These are phyloP conservation scores for Heterocephalus glaber DNA, from an alignment of 2,113 vertebrate genomes.

Conservation along the genomic window DNA sequence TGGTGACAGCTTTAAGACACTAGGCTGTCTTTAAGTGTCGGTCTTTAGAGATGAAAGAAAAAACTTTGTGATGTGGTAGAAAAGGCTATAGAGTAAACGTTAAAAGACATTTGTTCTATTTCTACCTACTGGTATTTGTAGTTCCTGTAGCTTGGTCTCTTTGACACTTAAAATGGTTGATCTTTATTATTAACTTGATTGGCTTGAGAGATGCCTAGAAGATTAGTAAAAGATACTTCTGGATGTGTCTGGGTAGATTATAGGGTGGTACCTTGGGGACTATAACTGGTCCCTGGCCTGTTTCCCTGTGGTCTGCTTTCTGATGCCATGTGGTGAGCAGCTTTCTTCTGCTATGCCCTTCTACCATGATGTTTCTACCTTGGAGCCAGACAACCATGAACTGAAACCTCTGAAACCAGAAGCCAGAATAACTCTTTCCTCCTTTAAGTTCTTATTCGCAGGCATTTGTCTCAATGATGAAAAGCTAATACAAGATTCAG, in stretches of 20 bases:
- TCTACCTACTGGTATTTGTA: neutral
- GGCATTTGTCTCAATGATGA: neutral
- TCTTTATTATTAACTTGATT: neutral
- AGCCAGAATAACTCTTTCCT: neutral
- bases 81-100: neutral
- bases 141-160: neutral
- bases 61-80: neutral
- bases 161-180: neutral
- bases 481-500: neutral
- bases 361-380: neutral
- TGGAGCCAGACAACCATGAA: neutral
- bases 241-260: neutral
- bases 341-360: neutral
- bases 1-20: neutral
- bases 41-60: neutral
- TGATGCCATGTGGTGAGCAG: neutral
- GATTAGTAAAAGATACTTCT: neutral
- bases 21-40: neutral
- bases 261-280: neutral
- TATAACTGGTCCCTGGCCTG: neutral
- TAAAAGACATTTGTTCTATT: neutral
- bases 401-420: neutral
- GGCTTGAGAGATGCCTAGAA: neutral
- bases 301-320: neutral
- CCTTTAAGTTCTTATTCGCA: neutral